Conservation (phyloP, 1,140 invertebrate species). For the Cydia amplana region DNA sequence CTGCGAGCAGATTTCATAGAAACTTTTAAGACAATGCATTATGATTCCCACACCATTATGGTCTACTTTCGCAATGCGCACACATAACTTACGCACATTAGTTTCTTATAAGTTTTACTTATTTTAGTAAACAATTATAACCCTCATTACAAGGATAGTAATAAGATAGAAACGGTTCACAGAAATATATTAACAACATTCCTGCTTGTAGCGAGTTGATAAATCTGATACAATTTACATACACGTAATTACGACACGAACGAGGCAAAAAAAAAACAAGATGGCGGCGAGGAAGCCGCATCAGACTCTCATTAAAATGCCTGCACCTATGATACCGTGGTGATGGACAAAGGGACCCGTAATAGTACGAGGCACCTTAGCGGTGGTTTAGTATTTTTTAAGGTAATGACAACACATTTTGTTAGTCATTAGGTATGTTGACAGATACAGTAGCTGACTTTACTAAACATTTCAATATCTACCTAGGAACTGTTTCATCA, state of each 20-base stretch:
- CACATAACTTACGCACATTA: conserved; percentile 22
- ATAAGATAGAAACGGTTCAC: conserved; percentile 24
- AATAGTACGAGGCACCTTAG: conserved; percentile 14
- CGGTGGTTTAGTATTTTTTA: conserved; percentile 19
- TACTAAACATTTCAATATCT: no score
- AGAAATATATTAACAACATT: conserved; percentile 42
- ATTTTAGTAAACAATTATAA: conserved; percentile 20
- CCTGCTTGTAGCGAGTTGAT: conserved; percentile 53
- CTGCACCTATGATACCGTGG: conserved; percentile 31
- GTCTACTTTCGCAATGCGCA: conserved; percentile 21
- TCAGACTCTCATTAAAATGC: conserved; percentile 52
- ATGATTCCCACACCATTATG: conserved; percentile 21
- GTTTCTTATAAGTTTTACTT: conserved; percentile 21
- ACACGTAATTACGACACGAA: conserved; percentile 48
- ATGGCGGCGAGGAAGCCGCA: conserved; percentile 42
- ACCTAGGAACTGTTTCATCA: no score
- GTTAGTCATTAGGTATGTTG: neutral
- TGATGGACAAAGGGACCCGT: conserved; percentile 22
- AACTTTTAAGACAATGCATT: conserved; percentile 29
- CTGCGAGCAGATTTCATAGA: conserved; percentile 1
- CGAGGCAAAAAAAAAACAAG: conserved; percentile 45
- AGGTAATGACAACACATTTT: neutral
- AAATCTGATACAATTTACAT: conserved; percentile 67
- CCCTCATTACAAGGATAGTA: neutral
- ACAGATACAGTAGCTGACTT: neutral